Evolutionary conservation across 2,888 invertebrate species (phyloP), one percentile per base, ranked within the genome.

Genomic region (Acanthosepion pharaonis): DNA sequence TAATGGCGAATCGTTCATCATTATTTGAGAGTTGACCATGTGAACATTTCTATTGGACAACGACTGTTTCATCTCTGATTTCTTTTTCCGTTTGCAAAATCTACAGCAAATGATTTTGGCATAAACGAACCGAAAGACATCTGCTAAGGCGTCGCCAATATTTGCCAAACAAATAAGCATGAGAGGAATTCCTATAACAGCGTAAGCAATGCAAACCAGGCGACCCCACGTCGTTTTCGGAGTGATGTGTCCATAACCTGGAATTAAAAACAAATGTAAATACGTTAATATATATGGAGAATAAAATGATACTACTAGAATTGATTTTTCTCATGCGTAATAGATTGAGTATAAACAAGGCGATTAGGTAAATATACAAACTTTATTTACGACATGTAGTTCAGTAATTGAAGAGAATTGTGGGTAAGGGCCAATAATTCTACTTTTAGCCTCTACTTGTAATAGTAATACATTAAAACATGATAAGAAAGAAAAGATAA

Each of bases 111-210:
- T 97, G 92, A 97, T 96, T 95, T 96, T 97, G 95, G 97, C 97
- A 96, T 98, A 98, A 95, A 97, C 96, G 96, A 97, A 97, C 91
- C 98, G 97, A 96, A 98, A 98, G 23, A 98, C 97, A 96, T 98
- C 97, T 9, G 98, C 98, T 95, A 98, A 96, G 49, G 97, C 97
- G 95, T 98, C 98, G n/a, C 98, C 98, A 94, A 98, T 97, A 96
- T 98, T 98, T 5, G 98, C 97, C 95, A 98, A 96, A 95, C 97
- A 98, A 53, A 98, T 96, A 94, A 98, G 96, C 98, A 98, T 98
- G 48, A 98, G 96, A 0, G 98, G 98, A 42, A 98, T 98, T 20
- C 98, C 98, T 33, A 97, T 95, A 20, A 97, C 96, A 18, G 97
- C 97, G 95, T 97, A 97, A 18, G 97, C 97, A n/a, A 97, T 97